Conservation (phyloP, 2,888 invertebrate species). For the Corythucha ciliata region DNA sequence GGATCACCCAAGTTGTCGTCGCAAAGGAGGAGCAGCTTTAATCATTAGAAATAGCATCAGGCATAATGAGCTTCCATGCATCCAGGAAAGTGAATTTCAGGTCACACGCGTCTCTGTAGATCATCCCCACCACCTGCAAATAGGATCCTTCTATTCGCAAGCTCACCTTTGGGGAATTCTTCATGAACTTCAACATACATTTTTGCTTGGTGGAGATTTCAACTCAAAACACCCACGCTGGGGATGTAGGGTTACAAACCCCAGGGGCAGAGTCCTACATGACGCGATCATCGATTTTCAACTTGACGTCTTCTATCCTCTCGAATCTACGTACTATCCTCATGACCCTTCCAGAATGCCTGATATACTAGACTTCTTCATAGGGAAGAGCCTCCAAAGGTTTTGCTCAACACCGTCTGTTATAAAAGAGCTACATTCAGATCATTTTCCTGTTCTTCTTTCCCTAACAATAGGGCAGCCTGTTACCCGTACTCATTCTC, state of each 20-base stretch:
- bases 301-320: background rate
- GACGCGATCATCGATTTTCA: background rate
- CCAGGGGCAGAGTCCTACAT: background rate
- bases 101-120: background rate
- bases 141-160: constrained; percentile 2
- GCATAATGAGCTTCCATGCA: background rate
- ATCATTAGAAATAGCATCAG: background rate
- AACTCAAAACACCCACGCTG: constrained; percentile 2
- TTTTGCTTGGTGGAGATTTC: background rate
- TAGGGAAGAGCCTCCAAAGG: background rate
- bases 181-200: background rate
- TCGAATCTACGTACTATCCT: constrained; percentile 1
- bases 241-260: background rate
- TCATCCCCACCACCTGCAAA: background rate
- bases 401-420: background rate
- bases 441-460: constrained; percentile 1
- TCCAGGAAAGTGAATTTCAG: constrained; percentile 6
- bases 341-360: background rate
- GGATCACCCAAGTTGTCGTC: background rate
- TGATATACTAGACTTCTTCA: constrained; percentile 7
- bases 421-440: background rate
- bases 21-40: constrained; percentile 4
- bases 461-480: background rate
- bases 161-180: background rate
- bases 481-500: background rate